Base-by-base conservation (phyloP, 2,797 vertebrate genomes). In the Avahi laniger region DNA sequence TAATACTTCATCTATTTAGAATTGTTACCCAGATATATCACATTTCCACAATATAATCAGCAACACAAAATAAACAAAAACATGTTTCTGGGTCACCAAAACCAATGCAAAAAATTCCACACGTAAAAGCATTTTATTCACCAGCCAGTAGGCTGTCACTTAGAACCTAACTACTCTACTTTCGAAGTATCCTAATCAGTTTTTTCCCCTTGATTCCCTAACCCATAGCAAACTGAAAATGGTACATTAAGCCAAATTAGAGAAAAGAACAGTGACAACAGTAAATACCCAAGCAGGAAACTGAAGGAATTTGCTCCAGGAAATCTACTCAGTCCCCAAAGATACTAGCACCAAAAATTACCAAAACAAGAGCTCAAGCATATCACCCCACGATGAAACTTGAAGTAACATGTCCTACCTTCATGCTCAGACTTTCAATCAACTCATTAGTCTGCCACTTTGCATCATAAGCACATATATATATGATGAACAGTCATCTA, bases 51-150 rank as follows among this genome's bases (percentile, higher is more conserved):
- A 75, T 20, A 85, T 6, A 75, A n/a, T 22, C 22, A 88, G 65
- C 33, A 92, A 78, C 13, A 78, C 20, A 33, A 81, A 92, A 88
- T 61, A 33, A 95, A 76, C 46, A 52, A 83, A 92, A 80, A 48
- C 28, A 67, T 52, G 24, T 88, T 97, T 90, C 89, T 93, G 57
- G 17, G 63, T 88, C 76, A 93, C 33, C 76, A 83, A 92, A 94
- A n/a, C 22, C 86, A 72, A 83, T 86, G 50, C 38, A 75, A 13
- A 67, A 83, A 93, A 67, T 8, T 12, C 38, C 46, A 94, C 17
- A 75, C 15, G 59, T 75, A 43, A 83, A 85, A 96, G 41, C 28
- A 73, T 80, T 92, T 96, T 78, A 90, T 52, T 41, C 87, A 93
- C 33, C 85, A 54, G 43, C 52, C 24, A 80, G 38, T 2, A 70